Percentiles rank a stretch among this genome's conserved stretches.
These are phyloP conservation scores for Enteromius fasciolatus DNA, from an alignment of 2,797 vertebrate genomes.

Conservation along the genomic window DNA sequence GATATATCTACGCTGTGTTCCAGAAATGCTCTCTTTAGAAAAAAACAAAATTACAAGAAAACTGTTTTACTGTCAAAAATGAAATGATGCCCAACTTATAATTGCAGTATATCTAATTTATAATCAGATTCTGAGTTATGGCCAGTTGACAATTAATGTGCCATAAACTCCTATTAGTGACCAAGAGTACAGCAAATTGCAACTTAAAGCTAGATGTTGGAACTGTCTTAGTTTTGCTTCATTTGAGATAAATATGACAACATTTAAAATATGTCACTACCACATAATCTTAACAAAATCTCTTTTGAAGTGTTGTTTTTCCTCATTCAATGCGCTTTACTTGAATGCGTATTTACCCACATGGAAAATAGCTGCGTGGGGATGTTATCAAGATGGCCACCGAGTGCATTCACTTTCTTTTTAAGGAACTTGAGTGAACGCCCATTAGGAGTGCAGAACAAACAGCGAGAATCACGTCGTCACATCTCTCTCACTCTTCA, in stretches of 20 bases:
- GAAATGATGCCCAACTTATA: background rate
- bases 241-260: background rate
- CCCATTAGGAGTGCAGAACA: slow-evolving; percentile 1
- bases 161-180: background rate
- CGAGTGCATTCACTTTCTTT: slow-evolving; percentile 1
- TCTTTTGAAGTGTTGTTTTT: background rate
- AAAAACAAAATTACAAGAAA: rapidly evolving
- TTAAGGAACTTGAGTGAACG: slow-evolving; percentile 15
- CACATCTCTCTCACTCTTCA: background rate
- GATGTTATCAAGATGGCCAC: slow-evolving; percentile 31
- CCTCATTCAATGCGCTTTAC: background rate
- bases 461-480: background rate
- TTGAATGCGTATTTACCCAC: background rate
- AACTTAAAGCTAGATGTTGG: background rate
- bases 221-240: background rate
- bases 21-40: background rate
- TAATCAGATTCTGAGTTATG: background rate
- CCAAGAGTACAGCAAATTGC: background rate
- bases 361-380: background rate
- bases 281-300: background rate
- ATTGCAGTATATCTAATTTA: slow-evolving; percentile 1
- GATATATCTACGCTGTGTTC: background rate
- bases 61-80: background rate
- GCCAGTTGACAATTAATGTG: background rate
- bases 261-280: background rate